Evolutionary conservation across 2,113 vertebrate genomes (phyloP).

Genomic region (Solea solea): DNA sequence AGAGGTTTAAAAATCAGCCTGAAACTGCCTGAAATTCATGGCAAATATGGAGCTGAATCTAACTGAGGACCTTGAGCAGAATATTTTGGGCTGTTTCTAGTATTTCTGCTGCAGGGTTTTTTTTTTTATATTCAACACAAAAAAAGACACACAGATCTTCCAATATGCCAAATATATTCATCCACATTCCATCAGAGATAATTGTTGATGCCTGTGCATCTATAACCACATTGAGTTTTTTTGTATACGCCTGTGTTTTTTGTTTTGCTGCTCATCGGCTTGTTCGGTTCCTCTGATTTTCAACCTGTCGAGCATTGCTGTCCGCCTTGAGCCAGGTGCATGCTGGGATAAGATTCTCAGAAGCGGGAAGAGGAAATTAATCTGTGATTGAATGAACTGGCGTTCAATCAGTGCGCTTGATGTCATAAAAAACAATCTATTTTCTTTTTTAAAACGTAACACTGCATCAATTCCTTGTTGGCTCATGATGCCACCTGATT

Average conservation of each 20-base stretch:
- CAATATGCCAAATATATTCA: no score
- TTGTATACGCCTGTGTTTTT: no score
- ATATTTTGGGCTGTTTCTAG: no score
- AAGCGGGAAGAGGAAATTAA: slow-evolving; percentile 38
- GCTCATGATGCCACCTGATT: slow-evolving; percentile 44
- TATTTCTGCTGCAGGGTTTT: no score
- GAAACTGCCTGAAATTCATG: no score
- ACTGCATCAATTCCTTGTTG: slow-evolving; percentile 32
- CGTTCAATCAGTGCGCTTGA: slow-evolving; percentile 31
- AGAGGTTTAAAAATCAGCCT: no score
- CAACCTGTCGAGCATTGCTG: not conserved
- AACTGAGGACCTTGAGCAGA: no score
- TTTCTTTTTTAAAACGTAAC: slow-evolving; percentile 23
- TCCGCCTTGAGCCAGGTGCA: slow-evolving; percentile 14
- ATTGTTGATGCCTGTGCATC: not conserved
- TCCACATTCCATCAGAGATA: no score
- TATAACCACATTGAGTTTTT: not conserved
- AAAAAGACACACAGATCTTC: no score
- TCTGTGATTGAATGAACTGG: slow-evolving; percentile 37
- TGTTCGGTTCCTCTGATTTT: not conserved
- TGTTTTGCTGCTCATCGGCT: not conserved
- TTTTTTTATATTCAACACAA: no score
- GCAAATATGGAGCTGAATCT: no score
- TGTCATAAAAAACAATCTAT: slow-evolving; percentile 27
- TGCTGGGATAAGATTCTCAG: slow-evolving; percentile 17